A percentile compares a stretch with the other conserved stretches of the same genome.
These are phyloP conservation scores for Gadus chalcogrammus DNA, from an alignment of 2,113 vertebrate genomes.

Conservation along the genomic window DNA sequence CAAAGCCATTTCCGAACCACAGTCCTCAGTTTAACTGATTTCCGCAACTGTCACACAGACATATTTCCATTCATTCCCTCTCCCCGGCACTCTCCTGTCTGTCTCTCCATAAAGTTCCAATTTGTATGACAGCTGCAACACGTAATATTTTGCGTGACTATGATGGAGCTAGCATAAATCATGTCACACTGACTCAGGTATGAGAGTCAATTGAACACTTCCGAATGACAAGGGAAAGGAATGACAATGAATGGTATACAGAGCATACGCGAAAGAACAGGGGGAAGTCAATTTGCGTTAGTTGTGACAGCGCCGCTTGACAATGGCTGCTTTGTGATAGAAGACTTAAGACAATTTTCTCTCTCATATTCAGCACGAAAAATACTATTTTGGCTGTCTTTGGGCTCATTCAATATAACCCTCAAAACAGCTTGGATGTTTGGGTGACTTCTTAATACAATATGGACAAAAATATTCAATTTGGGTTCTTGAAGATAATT, in stretches of 20 bases:
- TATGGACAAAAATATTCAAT: no score
- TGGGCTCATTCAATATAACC: no score
- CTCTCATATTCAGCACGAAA: no score
- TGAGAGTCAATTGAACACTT: conserved; percentile 18
- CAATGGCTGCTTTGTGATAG: no score
- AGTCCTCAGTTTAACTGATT: conserved; percentile 15
- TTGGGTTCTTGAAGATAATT: no score
- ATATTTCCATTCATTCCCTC: conserved; percentile 19
- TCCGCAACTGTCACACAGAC: not conserved
- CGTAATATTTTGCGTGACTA: conserved; percentile 20
- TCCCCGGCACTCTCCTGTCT: conserved; percentile 22
- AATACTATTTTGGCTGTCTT: no score
- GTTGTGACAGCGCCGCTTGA: no score
- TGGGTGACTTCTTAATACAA: no score
- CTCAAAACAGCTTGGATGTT: no score
- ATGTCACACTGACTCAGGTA: conserved; percentile 29
- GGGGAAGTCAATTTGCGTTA: no score
- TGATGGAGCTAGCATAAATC: conserved; percentile 33
- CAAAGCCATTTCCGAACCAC: conserved; percentile 13
- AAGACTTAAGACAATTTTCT: no score
- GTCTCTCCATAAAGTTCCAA: conserved; percentile 33
- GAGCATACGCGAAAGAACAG: no score
- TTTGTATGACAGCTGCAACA: conserved; percentile 37
- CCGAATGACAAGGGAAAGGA: conserved; percentile 12
- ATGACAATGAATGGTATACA: not conserved